Conservation (phyloP, 2,888 invertebrate genomes). For the Brachylomia viminalis region DNA sequence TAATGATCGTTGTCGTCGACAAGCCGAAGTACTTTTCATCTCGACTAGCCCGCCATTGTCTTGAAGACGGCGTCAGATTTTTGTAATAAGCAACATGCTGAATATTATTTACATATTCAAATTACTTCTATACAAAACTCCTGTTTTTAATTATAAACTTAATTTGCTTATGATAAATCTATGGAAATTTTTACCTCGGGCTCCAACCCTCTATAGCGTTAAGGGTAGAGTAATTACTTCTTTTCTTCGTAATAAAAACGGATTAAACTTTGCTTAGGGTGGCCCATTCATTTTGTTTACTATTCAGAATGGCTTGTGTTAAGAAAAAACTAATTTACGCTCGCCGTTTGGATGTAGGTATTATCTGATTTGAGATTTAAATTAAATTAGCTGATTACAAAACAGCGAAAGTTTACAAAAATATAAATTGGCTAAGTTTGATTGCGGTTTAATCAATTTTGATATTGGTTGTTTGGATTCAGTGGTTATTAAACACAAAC, state of each 20-base stretch:
- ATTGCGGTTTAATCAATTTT: constrained; percentile 52
- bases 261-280: constrained; percentile 91
- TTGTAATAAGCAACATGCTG: constrained; percentile 80
- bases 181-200: constrained; percentile 90
- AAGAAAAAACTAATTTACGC: constrained; percentile 88
- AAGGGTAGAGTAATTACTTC: constrained; percentile 91
- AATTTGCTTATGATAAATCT: constrained; percentile 91
- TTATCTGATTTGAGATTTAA: constrained; percentile 83
- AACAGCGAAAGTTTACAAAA: constrained; percentile 55
- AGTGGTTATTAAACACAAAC: background rate
- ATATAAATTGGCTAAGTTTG: constrained; percentile 57
- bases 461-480: constrained; percentile 15
- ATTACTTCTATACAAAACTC: constrained; percentile 90
- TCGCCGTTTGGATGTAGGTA: constrained; percentile 80
- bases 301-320: constrained; percentile 88
- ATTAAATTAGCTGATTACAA: constrained; percentile 79
- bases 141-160: constrained; percentile 91
- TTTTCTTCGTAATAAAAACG: constrained; percentile 91
- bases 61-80: constrained; percentile 60
- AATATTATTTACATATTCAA: constrained; percentile 89
- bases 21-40: constrained; percentile 17
- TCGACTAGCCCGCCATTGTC: constrained; percentile 55
- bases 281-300: constrained; percentile 90
- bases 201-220: constrained; percentile 88
- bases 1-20: background rate